Evolutionary conservation across 1,140 invertebrate genomes (phyloP), one percentile per base, ranked within the genome.

Genomic region (Kradibia gibbosae): DNA sequence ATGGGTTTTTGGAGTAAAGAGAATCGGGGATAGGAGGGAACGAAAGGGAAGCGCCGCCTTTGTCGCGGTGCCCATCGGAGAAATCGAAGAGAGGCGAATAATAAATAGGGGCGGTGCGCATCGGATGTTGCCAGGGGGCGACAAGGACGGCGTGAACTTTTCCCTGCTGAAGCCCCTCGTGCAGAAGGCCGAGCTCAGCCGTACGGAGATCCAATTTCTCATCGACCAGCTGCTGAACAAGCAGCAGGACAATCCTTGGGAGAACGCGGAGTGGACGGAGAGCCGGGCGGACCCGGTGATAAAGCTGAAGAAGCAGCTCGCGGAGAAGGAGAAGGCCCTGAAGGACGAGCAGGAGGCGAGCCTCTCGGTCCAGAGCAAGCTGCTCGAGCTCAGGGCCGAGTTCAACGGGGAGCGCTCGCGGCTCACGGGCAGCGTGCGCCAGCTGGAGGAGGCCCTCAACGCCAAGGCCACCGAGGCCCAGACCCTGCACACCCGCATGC

Each of bases 171-270:
- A 96, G 82, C 93, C 94, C 36, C 92, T 96, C 10, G 93, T 98
- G 17, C 94, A 95, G 83, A 94, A 95, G 84, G 95, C 96, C 74
- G 94, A 96, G 80, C 92, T 98, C 0, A 96, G 95, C 83, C 95
- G 96, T 80, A 94, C 93, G 65, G 97, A 98, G 89, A 95, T 97
- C 82, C 97, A 98, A 91, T 94, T 95, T 82, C 92, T 98, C 17
- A 97, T 97, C 86, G 96, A 98, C 88, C 94, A 96, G 78, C 92
- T 98, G 67, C 91, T 98, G 42, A 97, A 97, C 89, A 97, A 97
- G 87, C 95, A 96, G 88, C 94, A 96, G 86, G 95, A 96, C 86
- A 94, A 94, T 84, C 94, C 94, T 1, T 88, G 91, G 78, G 93
- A 95, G 80, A 94, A 95, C 83, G 94, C 95, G 31, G 96, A 97